Conservation (phyloP, 2,113 vertebrate species). For the Siniperca knerii region DNA sequence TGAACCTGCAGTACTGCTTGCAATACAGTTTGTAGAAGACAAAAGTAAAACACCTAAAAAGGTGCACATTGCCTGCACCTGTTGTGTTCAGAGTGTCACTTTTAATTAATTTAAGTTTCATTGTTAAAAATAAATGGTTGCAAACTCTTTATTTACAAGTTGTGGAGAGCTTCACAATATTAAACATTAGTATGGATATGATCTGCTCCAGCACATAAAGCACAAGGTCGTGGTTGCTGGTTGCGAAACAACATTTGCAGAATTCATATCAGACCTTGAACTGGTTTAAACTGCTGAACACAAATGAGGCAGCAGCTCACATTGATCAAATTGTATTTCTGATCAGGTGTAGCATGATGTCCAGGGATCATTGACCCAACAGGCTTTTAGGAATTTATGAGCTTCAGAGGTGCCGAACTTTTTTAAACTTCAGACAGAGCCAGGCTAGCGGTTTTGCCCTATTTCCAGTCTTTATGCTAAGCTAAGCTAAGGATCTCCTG, state of each 20-base stretch:
- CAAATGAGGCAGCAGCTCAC: neutral
- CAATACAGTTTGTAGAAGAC: neutral
- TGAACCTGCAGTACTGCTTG: neutral
- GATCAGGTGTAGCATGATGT: neutral
- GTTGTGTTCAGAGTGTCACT: neutral
- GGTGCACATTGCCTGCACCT: neutral
- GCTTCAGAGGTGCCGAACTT: too few species aligned
- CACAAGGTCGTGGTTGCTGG: neutral
- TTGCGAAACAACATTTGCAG: neutral
- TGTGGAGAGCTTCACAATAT: neutral
- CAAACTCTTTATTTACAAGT: neutral
- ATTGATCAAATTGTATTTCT: slow-evolving; percentile 3
- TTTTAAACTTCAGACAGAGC: too few species aligned
- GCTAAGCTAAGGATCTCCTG: too few species aligned
- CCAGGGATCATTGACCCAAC: neutral
- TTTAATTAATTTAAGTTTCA: neutral
- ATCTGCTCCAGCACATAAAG: neutral
- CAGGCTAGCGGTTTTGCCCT: too few species aligned
- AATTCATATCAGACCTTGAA: neutral
- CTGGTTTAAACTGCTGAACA: neutral
- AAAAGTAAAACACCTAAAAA: neutral
- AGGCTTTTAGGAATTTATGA: too few species aligned
- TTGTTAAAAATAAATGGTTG: neutral
- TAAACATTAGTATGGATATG: neutral
- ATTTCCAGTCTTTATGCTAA: too few species aligned